A percentile compares a stretch with the other conserved stretches of the same genome.
Evolutionary conservation across 2,888 invertebrate species (phyloP).

Genomic region (Drosophila mayaguana): DNA sequence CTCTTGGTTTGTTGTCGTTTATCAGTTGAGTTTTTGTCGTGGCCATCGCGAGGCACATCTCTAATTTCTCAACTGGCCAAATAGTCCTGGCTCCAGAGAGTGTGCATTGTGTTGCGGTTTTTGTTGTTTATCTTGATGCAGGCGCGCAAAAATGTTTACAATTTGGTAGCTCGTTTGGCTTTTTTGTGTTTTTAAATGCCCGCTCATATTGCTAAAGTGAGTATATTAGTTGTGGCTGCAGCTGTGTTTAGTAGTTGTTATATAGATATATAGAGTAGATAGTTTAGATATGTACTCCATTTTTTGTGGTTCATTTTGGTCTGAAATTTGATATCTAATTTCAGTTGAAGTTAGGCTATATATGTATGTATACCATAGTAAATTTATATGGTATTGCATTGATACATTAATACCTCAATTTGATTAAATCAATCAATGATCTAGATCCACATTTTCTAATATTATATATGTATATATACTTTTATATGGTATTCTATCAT

Average conservation of each 20-base stretch:
- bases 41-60: conserved; percentile 70
- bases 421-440: too few species aligned
- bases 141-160: conserved; percentile 79
- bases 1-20: conserved; percentile 40
- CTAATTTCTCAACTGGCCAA: conserved; percentile 80
- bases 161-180: conserved; percentile 58
- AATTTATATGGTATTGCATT: too few species aligned
- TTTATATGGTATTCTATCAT: too few species aligned
- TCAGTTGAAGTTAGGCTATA: too few species aligned
- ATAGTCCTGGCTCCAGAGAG: conserved; percentile 67
- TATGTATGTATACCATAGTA: too few species aligned
- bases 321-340: too few species aligned
- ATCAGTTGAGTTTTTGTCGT: conserved; percentile 65
- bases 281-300: too few species aligned
- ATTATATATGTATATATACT: too few species aligned
- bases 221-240: conserved; percentile 2
- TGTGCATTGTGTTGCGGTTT: conserved; percentile 62
- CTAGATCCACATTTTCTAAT: too few species aligned
- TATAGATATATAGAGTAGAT: too few species aligned
- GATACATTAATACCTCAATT: too few species aligned
- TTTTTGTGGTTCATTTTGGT: too few species aligned
- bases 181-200: conserved; percentile 30
- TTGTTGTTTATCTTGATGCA: conserved; percentile 74
- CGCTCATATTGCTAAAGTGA: background rate
- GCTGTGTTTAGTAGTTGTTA: background rate